phyloP scores from a whole-genome alignment of 2,113 vertebrate genomes.

The Mirounga angustirostris region DNA sequence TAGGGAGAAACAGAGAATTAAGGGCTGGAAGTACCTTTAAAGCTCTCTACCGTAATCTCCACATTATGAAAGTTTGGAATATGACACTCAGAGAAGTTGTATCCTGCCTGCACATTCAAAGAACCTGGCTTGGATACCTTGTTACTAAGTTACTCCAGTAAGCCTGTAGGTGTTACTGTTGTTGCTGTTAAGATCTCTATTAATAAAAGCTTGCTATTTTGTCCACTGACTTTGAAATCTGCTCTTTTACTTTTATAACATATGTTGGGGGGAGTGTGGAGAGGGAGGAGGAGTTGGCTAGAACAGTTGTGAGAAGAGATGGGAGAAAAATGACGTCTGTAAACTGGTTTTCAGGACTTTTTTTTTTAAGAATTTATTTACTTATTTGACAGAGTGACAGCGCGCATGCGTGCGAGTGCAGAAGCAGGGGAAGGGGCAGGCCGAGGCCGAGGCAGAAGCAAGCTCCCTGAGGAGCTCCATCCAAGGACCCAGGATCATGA shows the following conservation, averaged over 20 bases:
- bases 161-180: background rate
- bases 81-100: background rate
- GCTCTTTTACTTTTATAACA: background rate
- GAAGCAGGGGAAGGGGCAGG: too few species aligned
- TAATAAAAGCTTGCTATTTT: slow-evolving; percentile 29
- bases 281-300: background rate
- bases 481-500: too few species aligned
- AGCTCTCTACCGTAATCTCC: background rate
- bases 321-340: background rate
- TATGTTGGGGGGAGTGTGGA: background rate
- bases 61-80: background rate
- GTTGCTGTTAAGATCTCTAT: slow-evolving; percentile 40
- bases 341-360: background rate
- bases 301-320: background rate
- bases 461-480: too few species aligned
- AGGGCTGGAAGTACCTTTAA: background rate
- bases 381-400: too few species aligned
- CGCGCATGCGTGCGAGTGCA: too few species aligned
- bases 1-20: background rate
- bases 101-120: background rate
- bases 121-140: background rate
- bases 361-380: too few species aligned
- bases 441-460: too few species aligned
- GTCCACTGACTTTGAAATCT: slow-evolving; percentile 9
- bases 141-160: background rate